Evolutionary conservation across 2,797 vertebrate species (phyloP).

Genomic region (Acanthurus leucopareius): DNA sequence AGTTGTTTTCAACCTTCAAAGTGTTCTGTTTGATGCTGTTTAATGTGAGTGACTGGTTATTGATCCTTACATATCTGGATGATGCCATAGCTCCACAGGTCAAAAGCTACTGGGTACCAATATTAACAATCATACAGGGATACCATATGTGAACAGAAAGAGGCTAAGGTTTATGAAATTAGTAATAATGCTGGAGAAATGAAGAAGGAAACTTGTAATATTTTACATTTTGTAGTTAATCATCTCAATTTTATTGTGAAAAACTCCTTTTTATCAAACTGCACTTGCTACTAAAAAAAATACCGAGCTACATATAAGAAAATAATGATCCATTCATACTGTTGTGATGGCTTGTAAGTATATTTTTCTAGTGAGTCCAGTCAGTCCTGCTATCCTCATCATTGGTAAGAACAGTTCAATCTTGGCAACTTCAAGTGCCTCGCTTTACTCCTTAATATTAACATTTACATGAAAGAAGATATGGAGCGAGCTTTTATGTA

Average conservation of each 20-base stretch:
- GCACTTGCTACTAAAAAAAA: background rate
- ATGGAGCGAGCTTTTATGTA: constrained; percentile 42
- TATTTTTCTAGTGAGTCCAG: background rate
- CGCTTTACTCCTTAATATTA: constrained; percentile 48
- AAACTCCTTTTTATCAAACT: background rate
- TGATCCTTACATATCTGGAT: background rate
- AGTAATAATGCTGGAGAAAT: too few species aligned
- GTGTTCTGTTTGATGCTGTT: background rate
- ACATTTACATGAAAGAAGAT: constrained; percentile 53
- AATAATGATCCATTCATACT: background rate
- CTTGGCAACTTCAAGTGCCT: constrained; percentile 7
- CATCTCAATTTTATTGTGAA: background rate
- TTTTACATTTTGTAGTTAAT: background rate
- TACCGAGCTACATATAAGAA: background rate
- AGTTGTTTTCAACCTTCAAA: background rate
- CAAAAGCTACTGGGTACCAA: background rate
- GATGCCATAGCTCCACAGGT: background rate
- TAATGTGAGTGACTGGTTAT: background rate
- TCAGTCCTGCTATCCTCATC: background rate
- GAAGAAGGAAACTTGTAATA: background rate
- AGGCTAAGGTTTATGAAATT: background rate
- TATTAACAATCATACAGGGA: background rate
- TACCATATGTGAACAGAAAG: background rate
- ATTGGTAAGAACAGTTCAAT: constrained; percentile 41
- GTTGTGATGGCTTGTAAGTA: background rate